These are phyloP conservation scores for Rhorus exstirpatorius DNA, from an alignment of 2,888 invertebrate species.

Conservation along the genomic window DNA sequence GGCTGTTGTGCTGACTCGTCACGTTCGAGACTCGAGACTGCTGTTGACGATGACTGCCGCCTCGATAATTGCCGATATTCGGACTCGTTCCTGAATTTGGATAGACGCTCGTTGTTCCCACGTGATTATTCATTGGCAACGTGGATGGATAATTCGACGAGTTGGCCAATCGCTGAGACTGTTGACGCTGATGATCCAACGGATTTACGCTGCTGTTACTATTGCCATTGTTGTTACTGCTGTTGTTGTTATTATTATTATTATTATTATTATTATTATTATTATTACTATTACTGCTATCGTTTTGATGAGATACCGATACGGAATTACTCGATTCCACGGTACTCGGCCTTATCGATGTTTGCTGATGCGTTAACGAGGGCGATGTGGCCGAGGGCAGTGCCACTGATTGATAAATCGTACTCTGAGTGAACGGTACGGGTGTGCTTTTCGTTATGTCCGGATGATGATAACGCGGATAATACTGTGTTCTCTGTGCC, in stretches of 20 bases:
- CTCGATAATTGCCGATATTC: conserved; percentile 71
- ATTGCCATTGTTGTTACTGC: conserved; percentile 57
- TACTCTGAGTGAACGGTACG: conserved; percentile 79
- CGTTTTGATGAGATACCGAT: conserved; percentile 60
- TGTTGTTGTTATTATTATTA: conserved; percentile 49
- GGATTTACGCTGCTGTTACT: conserved; percentile 26
- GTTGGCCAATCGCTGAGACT: conserved; percentile 73
- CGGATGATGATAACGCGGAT: conserved; percentile 84
- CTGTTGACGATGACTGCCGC: conserved; percentile 69
- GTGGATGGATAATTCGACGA: conserved; percentile 69
- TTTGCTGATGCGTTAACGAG: conserved; percentile 78
- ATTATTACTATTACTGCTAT: conserved; percentile 57
- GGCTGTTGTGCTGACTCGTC: conserved; percentile 62
- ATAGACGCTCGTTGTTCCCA: conserved; percentile 58
- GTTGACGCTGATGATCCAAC: conserved; percentile 74
- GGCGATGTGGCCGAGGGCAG: conserved; percentile 84
- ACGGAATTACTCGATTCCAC: conserved; percentile 73
- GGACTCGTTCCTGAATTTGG: conserved; percentile 61
- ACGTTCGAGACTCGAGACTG: conserved; percentile 50
- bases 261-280: conserved; percentile 56
- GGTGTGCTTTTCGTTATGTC: conserved; percentile 83
- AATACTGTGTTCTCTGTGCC: conserved; percentile 82
- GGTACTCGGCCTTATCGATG: conserved; percentile 76
- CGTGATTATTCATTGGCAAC: conserved; percentile 59
- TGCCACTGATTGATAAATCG: conserved; percentile 79